These are phyloP conservation scores for Psittacula derbiana DNA, from an alignment of 2,797 vertebrate genomes.

Conservation along the genomic window DNA sequence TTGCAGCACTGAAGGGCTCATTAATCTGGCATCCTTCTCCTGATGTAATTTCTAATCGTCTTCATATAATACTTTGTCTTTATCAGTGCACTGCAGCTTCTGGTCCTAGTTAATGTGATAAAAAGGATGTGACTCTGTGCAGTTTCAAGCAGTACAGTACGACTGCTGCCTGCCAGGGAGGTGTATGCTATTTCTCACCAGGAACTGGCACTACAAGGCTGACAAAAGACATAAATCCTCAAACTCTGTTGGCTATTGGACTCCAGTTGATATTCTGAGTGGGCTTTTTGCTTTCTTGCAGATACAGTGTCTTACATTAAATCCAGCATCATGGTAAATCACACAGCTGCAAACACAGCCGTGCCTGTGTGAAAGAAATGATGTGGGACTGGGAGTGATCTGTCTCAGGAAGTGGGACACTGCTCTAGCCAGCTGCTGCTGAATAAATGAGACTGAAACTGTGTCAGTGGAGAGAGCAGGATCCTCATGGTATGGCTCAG, in stretches of 20 bases:
- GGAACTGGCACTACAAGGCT: background rate
- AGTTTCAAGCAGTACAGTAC: background rate
- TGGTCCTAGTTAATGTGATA: background rate
- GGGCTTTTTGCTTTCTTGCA: background rate
- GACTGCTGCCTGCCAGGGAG: rapidly evolving
- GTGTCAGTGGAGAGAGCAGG: background rate
- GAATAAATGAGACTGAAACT: background rate
- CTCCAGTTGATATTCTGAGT: background rate
- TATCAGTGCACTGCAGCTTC: background rate
- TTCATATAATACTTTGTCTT: background rate
- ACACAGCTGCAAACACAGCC: background rate
- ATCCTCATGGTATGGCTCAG: background rate
- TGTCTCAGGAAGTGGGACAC: too few species aligned
- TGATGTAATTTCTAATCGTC: background rate
- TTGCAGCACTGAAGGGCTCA: background rate
- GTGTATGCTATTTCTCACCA: background rate
- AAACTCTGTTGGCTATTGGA: background rate
- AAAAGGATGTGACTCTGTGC: background rate
- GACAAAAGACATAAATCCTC: background rate
- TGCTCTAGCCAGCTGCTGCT: background rate
- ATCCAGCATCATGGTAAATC: background rate
- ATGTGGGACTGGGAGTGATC: background rate
- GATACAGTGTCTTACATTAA: background rate
- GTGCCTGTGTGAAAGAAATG: background rate
- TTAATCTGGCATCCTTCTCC: background rate